Evolutionary conservation across 2,797 vertebrate genomes (phyloP), one percentile per base, ranked within the genome.

Genomic region (Poeciliopsis infans): DNA sequence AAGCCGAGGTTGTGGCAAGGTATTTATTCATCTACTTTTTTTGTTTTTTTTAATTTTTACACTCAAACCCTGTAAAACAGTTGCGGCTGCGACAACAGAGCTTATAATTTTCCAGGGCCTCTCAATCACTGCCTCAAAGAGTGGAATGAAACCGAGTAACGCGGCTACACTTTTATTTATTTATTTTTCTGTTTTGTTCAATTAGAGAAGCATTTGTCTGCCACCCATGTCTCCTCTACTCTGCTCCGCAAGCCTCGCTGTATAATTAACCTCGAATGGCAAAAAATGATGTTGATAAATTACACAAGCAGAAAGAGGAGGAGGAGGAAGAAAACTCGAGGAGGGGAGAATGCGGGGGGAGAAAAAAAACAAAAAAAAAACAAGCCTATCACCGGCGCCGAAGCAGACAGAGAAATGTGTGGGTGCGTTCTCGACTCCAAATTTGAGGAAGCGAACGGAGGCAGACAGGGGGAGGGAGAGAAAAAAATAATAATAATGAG

Each of bases 401-500:
- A 92, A 92, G 92, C 91, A 79, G 84, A 91, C 91, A 95, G 96
- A 95, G 96, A 95, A 97, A 96, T 95, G 95, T 96, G 96, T 95
- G 88, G 96, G 94, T 96, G 96, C 95, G 95, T 90, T 89, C 85
- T 89, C 88, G 80, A 91, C 87, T 92, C 90, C 88, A 86, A 88
- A 93, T 85, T 87, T 79, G 88, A 85, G 85, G 78, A 91, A 87
- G 83, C 82, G 79, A 91, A 83, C 49, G 82, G 75, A 61, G 77
- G 81, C 68, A 73, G 80, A 84, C 39, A 36, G 57, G 77, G 71
- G 82, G 33, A 25, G 61, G 33, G 33, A 78, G 23, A 20, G 7
- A 41, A 80, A 94, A 95, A 93, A 49, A 49, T 2, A 20, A 96
- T 96, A 98, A 97, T 98, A 99, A 99, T 97, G 97, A 98, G 97